Conservation (phyloP, 2,797 vertebrate species). For the Pelodytes ibericus region DNA sequence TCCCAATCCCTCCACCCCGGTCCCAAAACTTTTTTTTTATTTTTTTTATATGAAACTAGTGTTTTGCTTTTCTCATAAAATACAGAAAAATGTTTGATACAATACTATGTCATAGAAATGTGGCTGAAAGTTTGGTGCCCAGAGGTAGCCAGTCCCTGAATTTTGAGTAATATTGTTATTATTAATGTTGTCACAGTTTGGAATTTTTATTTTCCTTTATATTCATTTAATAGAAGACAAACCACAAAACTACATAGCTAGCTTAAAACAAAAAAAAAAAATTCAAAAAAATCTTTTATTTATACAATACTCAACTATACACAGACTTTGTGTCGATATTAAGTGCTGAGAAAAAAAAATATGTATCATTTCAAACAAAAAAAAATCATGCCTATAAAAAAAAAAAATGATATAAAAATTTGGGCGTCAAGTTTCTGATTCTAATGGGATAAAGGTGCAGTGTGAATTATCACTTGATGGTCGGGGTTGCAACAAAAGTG, state of each 20-base stretch:
- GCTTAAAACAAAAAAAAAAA: constrained; percentile 57
- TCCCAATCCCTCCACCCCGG: constrained; percentile 44
- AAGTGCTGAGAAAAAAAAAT: constrained; percentile 74
- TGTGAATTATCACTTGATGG: constrained; percentile 46
- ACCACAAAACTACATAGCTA: constrained; percentile 69
- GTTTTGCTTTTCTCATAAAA: constrained; percentile 94
- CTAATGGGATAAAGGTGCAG: constrained; percentile 52
- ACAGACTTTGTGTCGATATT: constrained; percentile 87
- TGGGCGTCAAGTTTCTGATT: constrained; percentile 59
- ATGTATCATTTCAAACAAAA: neutral
- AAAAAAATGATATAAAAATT: constrained; percentile 46
- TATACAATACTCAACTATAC: constrained; percentile 79
- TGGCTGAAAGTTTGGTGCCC: constrained; percentile 84
- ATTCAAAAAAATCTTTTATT: constrained; percentile 46
- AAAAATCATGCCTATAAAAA: constrained; percentile 29
- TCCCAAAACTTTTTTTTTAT: constrained; percentile 84
- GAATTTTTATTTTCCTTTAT: constrained; percentile 74
- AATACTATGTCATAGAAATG: constrained; percentile 94
- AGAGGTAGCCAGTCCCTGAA: constrained; percentile 90
- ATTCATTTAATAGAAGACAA: constrained; percentile 73
- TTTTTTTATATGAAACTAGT: constrained; percentile 99
- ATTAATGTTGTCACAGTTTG: constrained; percentile 88
- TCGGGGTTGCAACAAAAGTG: neutral
- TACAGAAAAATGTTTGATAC: constrained; percentile 93
- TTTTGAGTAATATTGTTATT: constrained; percentile 84